Conservation (phyloP, 37 sponge, comb jelly and placozoan species). For the Ephydatia muelleri region DNA sequence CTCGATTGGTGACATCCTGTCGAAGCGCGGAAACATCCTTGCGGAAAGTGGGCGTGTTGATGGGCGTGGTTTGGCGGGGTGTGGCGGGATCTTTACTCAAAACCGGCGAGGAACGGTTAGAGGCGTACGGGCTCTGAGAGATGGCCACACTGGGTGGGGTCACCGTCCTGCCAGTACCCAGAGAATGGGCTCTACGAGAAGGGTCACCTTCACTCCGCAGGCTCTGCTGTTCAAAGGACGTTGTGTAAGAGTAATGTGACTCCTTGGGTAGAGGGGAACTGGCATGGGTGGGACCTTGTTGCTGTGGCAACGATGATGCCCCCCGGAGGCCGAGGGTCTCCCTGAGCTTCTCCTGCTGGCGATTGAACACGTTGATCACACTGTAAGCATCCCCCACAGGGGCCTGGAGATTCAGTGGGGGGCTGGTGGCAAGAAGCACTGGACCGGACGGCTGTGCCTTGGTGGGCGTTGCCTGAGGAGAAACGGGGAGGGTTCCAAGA, state of each 20-base stretch:
- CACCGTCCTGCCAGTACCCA: neutral
- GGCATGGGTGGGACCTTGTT: neutral
- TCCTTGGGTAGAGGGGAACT: neutral
- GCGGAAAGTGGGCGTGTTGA: neutral
- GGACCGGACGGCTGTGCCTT: neutral
- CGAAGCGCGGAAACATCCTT: neutral
- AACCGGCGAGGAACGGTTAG: neutral
- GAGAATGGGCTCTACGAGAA: neutral
- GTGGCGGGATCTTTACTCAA: neutral
- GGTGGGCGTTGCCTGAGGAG: neutral
- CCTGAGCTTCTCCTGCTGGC: constrained; percentile 27
- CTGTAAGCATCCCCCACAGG: constrained; percentile 66
- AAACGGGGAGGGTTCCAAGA: neutral
- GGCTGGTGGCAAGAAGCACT: neutral
- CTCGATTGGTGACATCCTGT: neutral
- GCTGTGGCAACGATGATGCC: neutral
- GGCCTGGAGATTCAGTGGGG: constrained; percentile 41
- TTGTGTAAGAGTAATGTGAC: constrained; percentile 6
- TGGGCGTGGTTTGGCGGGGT: neutral
- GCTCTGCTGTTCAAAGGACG: constrained; percentile 17
- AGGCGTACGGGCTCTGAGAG: constrained; percentile 17
- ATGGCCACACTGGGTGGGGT: constrained; percentile 55
- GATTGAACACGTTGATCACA: constrained; percentile 71
- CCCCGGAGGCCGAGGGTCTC: constrained; percentile 7
- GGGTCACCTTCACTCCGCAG: neutral